Percentiles rank a stretch among this genome's conserved stretches.
Evolutionary conservation across 1,140 invertebrate genomes (phyloP).

Genomic region (Proctacanthus coquilletti): DNA sequence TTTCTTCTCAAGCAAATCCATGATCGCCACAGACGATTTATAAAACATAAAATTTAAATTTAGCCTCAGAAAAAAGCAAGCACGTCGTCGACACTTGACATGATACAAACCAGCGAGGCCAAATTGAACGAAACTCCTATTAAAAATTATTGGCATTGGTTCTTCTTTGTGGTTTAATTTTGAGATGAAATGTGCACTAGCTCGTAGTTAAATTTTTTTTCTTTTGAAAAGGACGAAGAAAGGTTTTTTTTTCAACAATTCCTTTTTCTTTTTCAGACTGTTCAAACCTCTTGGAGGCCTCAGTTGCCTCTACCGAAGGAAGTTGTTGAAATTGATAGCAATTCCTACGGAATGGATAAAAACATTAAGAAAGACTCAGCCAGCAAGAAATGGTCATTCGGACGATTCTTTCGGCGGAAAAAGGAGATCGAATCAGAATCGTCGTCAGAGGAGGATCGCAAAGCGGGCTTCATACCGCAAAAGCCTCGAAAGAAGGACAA

Average conservation of each 20-base stretch:
- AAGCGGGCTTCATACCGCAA: constrained; percentile 31
- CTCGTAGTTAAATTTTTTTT: no score
- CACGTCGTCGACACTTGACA: no score
- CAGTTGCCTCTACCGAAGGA: constrained; percentile 27
- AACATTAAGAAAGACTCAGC: constrained; percentile 9
- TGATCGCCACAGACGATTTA: no score
- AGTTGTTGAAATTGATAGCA: constrained; percentile 9
- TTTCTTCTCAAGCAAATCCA: no score
- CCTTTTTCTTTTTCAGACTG: constrained; percentile 19
- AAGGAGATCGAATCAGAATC: constrained; percentile 41
- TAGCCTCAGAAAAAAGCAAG: no score
- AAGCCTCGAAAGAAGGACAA: constrained; percentile 34
- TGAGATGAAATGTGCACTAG: no score
- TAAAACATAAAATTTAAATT: no score
- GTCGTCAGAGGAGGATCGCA: constrained; percentile 43
- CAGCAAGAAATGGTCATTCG: constrained; percentile 56
- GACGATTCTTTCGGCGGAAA: constrained; percentile 49
- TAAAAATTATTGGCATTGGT: no score
- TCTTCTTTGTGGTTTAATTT: no score
- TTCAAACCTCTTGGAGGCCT: constrained; percentile 28
- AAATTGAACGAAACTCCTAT: no score
- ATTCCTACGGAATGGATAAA: not conserved
- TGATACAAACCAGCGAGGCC: no score
- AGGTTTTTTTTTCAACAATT: not conserved
- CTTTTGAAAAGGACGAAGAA: not conserved